Conservation (phyloP, 2,113 vertebrate species). For the Tetrao urogallus region DNA sequence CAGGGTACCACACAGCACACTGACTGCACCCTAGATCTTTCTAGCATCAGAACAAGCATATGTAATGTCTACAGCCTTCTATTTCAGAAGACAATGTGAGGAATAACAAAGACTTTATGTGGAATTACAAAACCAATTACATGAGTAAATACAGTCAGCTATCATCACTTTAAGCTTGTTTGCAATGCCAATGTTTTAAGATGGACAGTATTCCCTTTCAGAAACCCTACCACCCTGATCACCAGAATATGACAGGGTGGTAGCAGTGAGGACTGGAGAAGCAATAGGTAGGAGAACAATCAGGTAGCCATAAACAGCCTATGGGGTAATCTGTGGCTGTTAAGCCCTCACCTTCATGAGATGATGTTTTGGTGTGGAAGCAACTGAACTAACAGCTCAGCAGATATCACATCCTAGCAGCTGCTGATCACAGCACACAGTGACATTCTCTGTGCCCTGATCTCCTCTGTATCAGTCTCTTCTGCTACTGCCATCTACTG, state of each 20-base stretch:
- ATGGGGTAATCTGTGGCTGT: neutral
- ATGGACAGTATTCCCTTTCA: neutral
- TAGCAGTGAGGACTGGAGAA: neutral
- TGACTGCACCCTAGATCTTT: neutral
- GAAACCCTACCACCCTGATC: neutral
- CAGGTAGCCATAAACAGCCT: rapidly evolving
- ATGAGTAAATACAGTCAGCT: neutral
- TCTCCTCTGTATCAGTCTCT: neutral
- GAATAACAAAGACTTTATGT: rapidly evolving
- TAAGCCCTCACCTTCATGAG: neutral
- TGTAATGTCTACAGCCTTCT: rapidly evolving
- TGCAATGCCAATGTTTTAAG: neutral
- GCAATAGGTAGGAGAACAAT: neutral
- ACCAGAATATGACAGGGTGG: neutral
- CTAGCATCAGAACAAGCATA: neutral
- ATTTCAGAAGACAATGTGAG: neutral
- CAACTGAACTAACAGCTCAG: neutral
- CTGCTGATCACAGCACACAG: rapidly evolving
- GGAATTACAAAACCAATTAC: neutral
- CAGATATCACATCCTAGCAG: neutral
- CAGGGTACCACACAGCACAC: neutral
- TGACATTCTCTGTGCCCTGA: neutral
- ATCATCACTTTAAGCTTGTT: neutral
- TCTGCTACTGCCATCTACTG: neutral
- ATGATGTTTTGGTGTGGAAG: neutral